These are phyloP conservation scores for Zalophus californianus DNA, from an alignment of 2,797 vertebrate genomes.

Conservation along the genomic window DNA sequence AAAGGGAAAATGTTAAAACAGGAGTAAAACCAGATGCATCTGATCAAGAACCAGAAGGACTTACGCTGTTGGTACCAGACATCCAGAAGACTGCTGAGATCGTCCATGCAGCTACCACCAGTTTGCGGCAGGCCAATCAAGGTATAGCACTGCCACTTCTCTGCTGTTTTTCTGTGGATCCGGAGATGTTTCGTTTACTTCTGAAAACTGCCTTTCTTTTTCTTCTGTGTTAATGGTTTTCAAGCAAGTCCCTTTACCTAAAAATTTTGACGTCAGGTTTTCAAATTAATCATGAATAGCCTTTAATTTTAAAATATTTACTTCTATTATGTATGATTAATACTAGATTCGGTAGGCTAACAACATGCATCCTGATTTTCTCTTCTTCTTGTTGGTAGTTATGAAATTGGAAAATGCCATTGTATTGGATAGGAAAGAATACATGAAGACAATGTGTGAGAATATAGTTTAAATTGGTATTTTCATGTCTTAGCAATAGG, in stretches of 20 bases:
- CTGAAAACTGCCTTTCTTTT: neutral
- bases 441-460: neutral
- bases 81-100: slow-evolving; percentile 99
- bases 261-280: neutral
- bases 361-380: neutral
- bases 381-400: neutral
- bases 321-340: neutral
- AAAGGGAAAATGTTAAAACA: slow-evolving; percentile 98
- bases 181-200: neutral
- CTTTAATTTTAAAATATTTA: slow-evolving; percentile 40
- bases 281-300: slow-evolving; percentile 27
- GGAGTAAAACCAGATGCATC: slow-evolving; percentile 95
- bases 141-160: slow-evolving; percentile 86
- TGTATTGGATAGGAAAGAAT: neutral
- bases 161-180: neutral
- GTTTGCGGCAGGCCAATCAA: slow-evolving; percentile 96
- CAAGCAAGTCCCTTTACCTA: neutral
- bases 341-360: neutral
- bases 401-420: slow-evolving; percentile 44
- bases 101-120: slow-evolving; percentile 96
- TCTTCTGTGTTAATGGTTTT: neutral
- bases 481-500: slow-evolving; percentile 1
- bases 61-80: slow-evolving; percentile 98
- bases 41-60: slow-evolving; percentile 97
- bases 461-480: neutral